Evolutionary conservation across 1,140 invertebrate genomes (phyloP).

Genomic region (Danaus melanippus): DNA sequence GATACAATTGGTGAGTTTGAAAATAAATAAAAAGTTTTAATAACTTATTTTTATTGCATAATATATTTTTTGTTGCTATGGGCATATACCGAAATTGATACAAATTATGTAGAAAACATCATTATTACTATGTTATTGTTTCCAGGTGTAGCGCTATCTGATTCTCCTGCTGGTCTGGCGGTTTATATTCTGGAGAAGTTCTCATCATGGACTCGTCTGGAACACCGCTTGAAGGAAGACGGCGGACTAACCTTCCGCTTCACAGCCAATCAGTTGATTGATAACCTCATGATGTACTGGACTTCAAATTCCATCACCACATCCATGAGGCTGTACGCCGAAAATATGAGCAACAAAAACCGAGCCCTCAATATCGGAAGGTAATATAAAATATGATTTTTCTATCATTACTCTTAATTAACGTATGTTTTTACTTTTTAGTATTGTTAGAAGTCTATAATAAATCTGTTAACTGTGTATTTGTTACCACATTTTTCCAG

Average conservation of each 20-base stretch:
- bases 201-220: constrained; percentile 77
- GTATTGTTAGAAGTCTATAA: too few relatives aligned
- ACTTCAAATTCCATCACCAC: constrained; percentile 82
- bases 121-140: constrained; percentile 7
- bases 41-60: too few relatives aligned
- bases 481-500: too few relatives aligned
- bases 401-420: too few relatives aligned
- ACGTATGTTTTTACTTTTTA: too few relatives aligned
- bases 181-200: constrained; percentile 91
- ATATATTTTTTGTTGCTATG: too few relatives aligned
- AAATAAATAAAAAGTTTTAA: neutral
- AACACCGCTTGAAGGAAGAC: constrained; percentile 72
- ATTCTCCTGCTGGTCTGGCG: constrained; percentile 78
- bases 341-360: constrained; percentile 63
- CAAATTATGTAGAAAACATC: too few relatives aligned
- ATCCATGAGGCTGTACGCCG: constrained; percentile 81
- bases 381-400: constrained; percentile 18
- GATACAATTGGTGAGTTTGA: constrained; percentile 79
- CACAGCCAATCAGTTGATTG: constrained; percentile 82
- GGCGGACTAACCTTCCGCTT: constrained; percentile 79
- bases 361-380: constrained; percentile 54
- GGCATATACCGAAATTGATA: too few relatives aligned
- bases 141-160: constrained; percentile 71
- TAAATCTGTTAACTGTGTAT: too few relatives aligned
- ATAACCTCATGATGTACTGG: constrained; percentile 93